Conservation (phyloP, 2,113 vertebrate genomes). For the Rhabdornis inornatus region DNA sequence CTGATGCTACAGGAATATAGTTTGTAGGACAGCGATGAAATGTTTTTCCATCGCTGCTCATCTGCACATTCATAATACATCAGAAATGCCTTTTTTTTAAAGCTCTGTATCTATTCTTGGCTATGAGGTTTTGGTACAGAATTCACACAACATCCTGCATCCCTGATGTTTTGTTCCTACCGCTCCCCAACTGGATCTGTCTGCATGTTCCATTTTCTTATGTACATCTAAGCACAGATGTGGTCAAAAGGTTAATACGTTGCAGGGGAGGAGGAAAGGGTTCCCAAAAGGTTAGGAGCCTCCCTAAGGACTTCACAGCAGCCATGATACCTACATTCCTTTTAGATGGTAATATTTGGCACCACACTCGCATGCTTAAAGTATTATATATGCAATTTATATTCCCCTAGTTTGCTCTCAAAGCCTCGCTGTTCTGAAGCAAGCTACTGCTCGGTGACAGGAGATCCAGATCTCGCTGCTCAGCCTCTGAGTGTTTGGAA, state of each 20-base stretch:
- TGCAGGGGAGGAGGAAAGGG: background rate
- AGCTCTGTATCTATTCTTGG: constrained; percentile 6
- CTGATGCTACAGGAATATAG: background rate
- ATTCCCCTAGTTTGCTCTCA: background rate
- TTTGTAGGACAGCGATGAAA: background rate
- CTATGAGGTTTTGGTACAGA: background rate
- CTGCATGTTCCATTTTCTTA: background rate
- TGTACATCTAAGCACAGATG: background rate
- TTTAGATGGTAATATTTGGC: background rate
- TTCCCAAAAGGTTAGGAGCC: constrained; percentile 5
- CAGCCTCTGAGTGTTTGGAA: background rate
- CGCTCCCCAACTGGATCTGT: background rate
- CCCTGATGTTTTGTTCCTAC: background rate
- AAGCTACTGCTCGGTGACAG: background rate
- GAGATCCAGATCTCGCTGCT: background rate
- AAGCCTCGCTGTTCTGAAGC: background rate
- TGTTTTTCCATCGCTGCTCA: background rate
- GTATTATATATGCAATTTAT: background rate
- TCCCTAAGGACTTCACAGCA: background rate
- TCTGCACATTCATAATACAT: constrained; percentile 40
- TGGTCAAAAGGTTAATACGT: background rate
- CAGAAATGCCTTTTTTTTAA: background rate
- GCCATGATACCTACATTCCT: background rate
- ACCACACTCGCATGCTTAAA: background rate
- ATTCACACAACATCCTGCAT: background rate